Conservation (phyloP, 2,888 invertebrate species). For the Orthosia incerta region DNA sequence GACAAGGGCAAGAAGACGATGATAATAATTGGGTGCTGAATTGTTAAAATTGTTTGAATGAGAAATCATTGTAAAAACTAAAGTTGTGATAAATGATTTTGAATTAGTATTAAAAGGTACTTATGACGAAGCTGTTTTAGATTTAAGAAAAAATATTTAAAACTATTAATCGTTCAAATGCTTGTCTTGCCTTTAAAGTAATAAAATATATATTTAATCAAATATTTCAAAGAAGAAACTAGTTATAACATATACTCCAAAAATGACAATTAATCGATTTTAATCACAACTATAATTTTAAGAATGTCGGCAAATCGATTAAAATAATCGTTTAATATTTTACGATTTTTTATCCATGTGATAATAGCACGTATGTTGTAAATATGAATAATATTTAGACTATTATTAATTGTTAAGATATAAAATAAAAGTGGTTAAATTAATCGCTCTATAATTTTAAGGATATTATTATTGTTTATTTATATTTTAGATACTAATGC, state of each 20-base stretch:
- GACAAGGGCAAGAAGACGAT: neutral
- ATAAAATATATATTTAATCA: neutral
- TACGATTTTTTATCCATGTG: constrained; percentile 65
- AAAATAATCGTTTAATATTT: constrained; percentile 5
- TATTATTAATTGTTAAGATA: constrained; percentile 12
- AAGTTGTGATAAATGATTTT: neutral
- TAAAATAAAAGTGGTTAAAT: constrained; percentile 53
- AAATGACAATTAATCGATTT: constrained; percentile 19
- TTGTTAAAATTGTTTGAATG: constrained; percentile 11
- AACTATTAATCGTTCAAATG: neutral
- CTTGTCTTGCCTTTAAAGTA: constrained; percentile 9
- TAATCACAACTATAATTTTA: neutral
- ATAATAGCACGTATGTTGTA: constrained; percentile 67
- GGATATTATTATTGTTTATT: constrained; percentile 20
- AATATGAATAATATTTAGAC: constrained; percentile 43
- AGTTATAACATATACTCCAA: neutral
- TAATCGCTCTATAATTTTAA: constrained; percentile 49
- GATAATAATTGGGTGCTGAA: neutral
- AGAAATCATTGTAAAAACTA: neutral
- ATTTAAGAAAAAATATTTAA: neutral
- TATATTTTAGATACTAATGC: constrained; percentile 11
- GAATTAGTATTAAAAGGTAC: constrained; percentile 19
- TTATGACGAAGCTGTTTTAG: constrained; percentile 19
- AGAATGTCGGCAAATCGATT: constrained; percentile 5
- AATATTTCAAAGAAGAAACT: neutral